Evolutionary conservation across 1,140 invertebrate genomes (phyloP), one percentile per base, ranked within the genome.

Genomic region (Planococcus citri): DNA sequence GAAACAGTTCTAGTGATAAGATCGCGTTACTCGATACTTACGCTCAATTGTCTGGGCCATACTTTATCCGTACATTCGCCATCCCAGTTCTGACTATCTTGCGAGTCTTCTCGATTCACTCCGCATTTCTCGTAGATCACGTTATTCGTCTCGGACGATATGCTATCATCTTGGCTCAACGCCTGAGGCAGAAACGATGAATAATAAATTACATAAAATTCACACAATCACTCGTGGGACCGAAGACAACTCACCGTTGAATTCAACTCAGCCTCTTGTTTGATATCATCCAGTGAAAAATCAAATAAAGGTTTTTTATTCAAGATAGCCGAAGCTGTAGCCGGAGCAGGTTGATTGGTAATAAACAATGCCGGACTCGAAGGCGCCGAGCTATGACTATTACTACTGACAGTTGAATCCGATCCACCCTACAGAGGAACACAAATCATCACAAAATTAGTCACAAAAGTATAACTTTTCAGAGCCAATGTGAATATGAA

Each of bases 331-430:
- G 78, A 76, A 58, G 78, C 75, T 2, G 80, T 77, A 73, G 80
- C 79, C 75, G 82, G 83, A 72, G 83, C 84, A 38, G 68, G 76
- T 80, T 79, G 60, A 75, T 78, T 80, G 68, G 77, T 75, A 74
- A 78, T 77, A 74, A 87, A 81, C 64, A 92, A 83, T 72, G 93
- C 93, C 70, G 94, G 94, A 80, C 92, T 95, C 74, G 92, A 95
- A 72, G 94, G 94, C 71, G 94, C 94, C 71, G 94, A 96, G 78
- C 92, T 95, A 79, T 95, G 97, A 82, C 93, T 96, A 77, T 92
- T 96, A 82, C 93, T 96, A 77, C 92, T 96, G 58, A 94, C 96
- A 67, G 91, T 93, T 78, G 91, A 94, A 70, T 94, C 96, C 81
- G 92, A 94, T 70, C 68, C 68, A 61, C 69, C 71, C 68, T 68